phyloP scores from a whole-genome alignment of 2,888 invertebrate species.

The Patella pellucida region DNA sequence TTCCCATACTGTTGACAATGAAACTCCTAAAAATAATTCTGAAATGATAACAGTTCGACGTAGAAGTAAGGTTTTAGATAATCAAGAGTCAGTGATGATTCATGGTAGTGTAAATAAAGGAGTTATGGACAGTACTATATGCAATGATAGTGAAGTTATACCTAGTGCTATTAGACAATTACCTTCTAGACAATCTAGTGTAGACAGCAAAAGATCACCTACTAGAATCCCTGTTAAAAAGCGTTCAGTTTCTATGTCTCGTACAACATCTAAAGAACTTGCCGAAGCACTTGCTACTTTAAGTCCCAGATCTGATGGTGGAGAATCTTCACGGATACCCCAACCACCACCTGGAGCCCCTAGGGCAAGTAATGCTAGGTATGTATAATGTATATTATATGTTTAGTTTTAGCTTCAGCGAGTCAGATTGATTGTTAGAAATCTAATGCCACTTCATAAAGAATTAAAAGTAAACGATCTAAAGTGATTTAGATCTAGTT shows the following conservation, averaged over 20 bases:
- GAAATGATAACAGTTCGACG: not conserved
- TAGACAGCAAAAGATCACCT: slow-evolving; percentile 14
- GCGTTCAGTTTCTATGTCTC: slow-evolving; percentile 53
- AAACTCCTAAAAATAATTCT: not conserved
- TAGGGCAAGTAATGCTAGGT: slow-evolving; percentile 15
- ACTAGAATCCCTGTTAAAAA: slow-evolving; percentile 28
- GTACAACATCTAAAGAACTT: slow-evolving; percentile 38
- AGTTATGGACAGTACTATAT: slow-evolving; percentile 15
- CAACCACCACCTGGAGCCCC: slow-evolving; percentile 38
- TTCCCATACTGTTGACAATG: slow-evolving; percentile 4
- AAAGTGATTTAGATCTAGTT: no score
- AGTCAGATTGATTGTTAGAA: no score
- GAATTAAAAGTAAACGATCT: no score
- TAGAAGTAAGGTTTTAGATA: not conserved
- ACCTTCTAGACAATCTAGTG: slow-evolving; percentile 11
- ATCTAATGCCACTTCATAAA: no score
- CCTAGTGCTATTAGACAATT: slow-evolving; percentile 12
- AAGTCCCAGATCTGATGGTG: slow-evolving; percentile 30
- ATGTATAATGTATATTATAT: not conserved
- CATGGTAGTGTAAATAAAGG: not conserved
- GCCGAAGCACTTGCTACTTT: slow-evolving; percentile 37
- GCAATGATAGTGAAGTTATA: slow-evolving; percentile 22
- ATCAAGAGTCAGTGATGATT: not conserved
- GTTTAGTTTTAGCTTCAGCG: no score
- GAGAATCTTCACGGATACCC: slow-evolving; percentile 21